These are phyloP conservation scores for Cryptocheilus praepositus DNA, from an alignment of 2,888 invertebrate genomes.

Conservation along the genomic window DNA sequence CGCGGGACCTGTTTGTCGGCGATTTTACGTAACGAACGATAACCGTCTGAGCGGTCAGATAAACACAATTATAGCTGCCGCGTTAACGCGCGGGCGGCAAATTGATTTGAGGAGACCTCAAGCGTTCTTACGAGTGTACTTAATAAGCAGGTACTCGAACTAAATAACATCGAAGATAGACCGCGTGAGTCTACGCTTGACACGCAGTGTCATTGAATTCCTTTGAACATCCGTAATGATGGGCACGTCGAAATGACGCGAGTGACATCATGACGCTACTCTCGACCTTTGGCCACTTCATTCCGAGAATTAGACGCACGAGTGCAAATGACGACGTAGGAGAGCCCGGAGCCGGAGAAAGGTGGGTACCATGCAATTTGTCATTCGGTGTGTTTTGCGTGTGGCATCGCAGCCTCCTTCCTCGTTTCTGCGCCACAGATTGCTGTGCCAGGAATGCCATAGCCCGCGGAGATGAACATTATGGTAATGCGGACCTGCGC, in stretches of 20 bases:
- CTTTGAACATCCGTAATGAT: too few relatives aligned
- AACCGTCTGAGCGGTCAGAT: constrained; percentile 40
- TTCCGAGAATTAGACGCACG: background rate
- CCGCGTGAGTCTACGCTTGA: too few relatives aligned
- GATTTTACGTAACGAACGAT: constrained; percentile 52
- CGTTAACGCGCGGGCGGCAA: too few relatives aligned
- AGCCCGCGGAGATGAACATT: constrained; percentile 5
- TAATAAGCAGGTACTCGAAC: too few relatives aligned
- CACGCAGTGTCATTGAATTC: too few relatives aligned
- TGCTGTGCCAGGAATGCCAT: constrained; percentile 24
- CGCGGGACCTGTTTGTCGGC: constrained; percentile 47
- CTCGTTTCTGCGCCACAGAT: constrained; percentile 32
- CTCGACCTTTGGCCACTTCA: too few relatives aligned
- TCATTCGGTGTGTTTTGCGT: constrained; percentile 46
- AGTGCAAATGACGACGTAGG: constrained; percentile 4
- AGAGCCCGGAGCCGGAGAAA: constrained; percentile 8
- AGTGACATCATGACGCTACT: too few relatives aligned
- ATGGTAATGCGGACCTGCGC: constrained; percentile 18
- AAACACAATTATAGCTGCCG: constrained; percentile 27
- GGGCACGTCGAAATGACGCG: too few relatives aligned
- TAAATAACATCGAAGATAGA: too few relatives aligned
- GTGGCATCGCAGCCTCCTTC: constrained; percentile 13
- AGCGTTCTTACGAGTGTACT: too few relatives aligned
- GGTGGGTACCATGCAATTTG: constrained; percentile 36
- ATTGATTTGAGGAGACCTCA: too few relatives aligned